Base-by-base conservation (phyloP, 64 coral and sea anemone genomes). In the Stichodactyla helianthus region DNA sequence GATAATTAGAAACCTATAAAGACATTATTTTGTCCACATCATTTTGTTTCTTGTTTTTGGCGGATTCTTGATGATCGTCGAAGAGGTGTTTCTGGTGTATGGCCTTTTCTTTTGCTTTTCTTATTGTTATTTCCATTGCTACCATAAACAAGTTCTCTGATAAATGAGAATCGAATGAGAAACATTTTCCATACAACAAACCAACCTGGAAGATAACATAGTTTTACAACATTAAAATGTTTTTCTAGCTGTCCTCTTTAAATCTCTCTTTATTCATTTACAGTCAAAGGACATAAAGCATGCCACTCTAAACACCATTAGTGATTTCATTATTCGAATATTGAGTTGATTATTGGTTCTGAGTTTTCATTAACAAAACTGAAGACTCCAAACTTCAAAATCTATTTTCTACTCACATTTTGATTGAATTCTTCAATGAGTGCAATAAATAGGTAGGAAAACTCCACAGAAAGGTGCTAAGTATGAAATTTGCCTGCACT, bases 161-260 rank as follows among this genome's bases (percentile, higher is more conserved):
- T 95, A 64, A 99, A 99, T 51, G 97, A 93, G 83, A 99, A 95
- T 59, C 93, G 52, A 26, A 99, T 91, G 2, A 99, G 86, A 65
- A 99, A 99, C 90, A 99, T 95, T 70, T 99, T 99, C 97, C 97
- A 99, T 10, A 95, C 86, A 15, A 99, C 77, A 79, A 95, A 92
- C 93, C 93, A 95, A 83, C 91, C 93, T 95, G 65, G 50, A 83
- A 92, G 65, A 50, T 60, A 86, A 87, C 58, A 89, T 71, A 78
- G 0, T 16, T 15, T 82, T 31, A 10, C 6, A 82, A 82, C 9
- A 14, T 23, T 8, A 9, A 23, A 77, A 50, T 9, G 35, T 10
- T 10, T 26, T 50, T 14, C 18, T 14, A 26, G 10, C 19, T 77
- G 71, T 26, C 19, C 19, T 77, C n/a, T 77, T 19, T 77, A 14